These are phyloP conservation scores for Clinocottus analis DNA, from an alignment of 2,113 vertebrate genomes.

Conservation along the genomic window DNA sequence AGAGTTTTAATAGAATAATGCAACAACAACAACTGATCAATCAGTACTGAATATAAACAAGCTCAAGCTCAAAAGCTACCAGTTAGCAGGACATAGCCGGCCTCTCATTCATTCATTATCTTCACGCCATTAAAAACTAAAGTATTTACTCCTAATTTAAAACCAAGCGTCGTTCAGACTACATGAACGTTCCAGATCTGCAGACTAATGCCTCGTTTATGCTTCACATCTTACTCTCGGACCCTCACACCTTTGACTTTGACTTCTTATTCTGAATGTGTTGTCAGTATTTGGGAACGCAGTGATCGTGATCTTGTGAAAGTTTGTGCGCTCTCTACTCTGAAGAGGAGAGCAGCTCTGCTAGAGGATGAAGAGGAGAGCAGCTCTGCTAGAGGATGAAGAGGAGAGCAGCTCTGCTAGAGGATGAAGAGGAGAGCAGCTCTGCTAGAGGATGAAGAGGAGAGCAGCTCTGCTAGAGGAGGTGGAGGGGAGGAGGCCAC, in stretches of 20 bases:
- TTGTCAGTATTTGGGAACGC: background rate
- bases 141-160: background rate
- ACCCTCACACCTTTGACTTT: too few relatives aligned
- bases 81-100: background rate
- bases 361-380: background rate
- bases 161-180: background rate
- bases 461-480: background rate
- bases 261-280: background rate
- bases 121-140: background rate
- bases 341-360: background rate
- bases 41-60: background rate
- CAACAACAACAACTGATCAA: background rate
- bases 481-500: background rate
- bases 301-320: background rate
- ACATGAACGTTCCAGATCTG: background rate
- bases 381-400: too few relatives aligned
- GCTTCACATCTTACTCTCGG: background rate
- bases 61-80: background rate
- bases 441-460: background rate
- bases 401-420: background rate
- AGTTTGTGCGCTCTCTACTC: background rate
- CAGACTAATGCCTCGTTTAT: background rate
- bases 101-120: background rate
- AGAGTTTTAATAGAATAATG: background rate
- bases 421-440: background rate